Conservation (phyloP, 1,140 invertebrate genomes). For the Onthophagus taurus region DNA sequence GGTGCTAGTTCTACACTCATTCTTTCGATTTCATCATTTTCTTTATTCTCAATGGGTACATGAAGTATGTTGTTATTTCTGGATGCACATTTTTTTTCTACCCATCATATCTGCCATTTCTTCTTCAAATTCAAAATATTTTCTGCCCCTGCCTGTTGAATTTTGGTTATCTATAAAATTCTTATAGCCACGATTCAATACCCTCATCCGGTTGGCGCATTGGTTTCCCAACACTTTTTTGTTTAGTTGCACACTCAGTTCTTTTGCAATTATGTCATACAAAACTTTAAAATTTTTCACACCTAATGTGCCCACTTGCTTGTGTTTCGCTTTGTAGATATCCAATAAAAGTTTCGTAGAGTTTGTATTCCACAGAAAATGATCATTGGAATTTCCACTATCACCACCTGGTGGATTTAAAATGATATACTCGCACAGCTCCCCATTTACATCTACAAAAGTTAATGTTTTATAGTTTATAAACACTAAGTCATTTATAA, state of each 20-base stretch:
- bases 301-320: background rate
- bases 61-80: background rate
- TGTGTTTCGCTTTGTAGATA: background rate
- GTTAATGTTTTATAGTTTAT: too few species aligned
- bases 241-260: background rate
- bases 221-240: background rate
- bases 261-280: background rate
- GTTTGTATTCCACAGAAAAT: too few species aligned
- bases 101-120: background rate
- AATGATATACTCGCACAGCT: too few species aligned
- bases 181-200: background rate
- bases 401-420: too few species aligned
- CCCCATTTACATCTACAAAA: too few species aligned
- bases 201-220: background rate
- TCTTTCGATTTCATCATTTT: background rate
- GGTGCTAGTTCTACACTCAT: background rate
- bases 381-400: too few species aligned
- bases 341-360: background rate
- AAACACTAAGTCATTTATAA: too few species aligned
- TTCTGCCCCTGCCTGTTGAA: background rate
- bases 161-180: background rate
- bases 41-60: background rate
- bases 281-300: background rate
- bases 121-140: background rate
- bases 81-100: conserved; percentile 4